phyloP scores from a whole-genome alignment of 2,113 vertebrate genomes.

The Pachycephala philippinensis region DNA sequence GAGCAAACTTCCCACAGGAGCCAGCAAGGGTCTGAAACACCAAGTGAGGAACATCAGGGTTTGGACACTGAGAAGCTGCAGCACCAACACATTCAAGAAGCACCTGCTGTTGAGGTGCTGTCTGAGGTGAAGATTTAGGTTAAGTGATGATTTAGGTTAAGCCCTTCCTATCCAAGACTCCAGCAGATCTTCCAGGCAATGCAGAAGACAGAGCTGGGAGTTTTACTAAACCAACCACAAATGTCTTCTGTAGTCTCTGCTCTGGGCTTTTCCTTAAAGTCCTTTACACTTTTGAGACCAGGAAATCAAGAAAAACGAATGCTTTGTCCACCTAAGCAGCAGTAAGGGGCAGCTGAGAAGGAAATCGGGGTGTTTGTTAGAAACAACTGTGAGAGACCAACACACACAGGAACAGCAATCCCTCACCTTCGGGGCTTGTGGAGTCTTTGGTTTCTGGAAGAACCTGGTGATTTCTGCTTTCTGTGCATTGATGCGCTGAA shows the following conservation, averaged over 20 bases:
- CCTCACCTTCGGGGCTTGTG: slow-evolving; percentile 89
- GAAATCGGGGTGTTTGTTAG: neutral
- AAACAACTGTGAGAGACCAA: neutral
- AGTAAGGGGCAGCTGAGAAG: neutral
- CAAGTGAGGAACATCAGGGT: neutral
- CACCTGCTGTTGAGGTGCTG: neutral
- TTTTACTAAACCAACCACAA: neutral
- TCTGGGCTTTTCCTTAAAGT: neutral
- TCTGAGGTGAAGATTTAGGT: neutral
- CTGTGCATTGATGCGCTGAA: slow-evolving; percentile 90
- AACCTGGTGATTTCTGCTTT: slow-evolving; percentile 95
- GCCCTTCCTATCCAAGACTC: neutral
- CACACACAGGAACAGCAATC: neutral
- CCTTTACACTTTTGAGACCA: neutral
- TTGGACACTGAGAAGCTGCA: neutral
- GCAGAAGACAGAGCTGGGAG: neutral
- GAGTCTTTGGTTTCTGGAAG: slow-evolving; percentile 92
- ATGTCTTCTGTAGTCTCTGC: neutral
- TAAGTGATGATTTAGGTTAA: neutral
- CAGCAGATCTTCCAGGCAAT: neutral
- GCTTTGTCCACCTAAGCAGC: neutral
- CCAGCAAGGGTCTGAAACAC: slow-evolving; percentile 85
- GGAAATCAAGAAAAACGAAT: neutral
- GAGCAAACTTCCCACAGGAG: slow-evolving; percentile 95
- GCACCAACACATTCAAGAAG: neutral